phyloP scores from a whole-genome alignment of 2,797 vertebrate genomes.

The Hozukius guyotensis region DNA sequence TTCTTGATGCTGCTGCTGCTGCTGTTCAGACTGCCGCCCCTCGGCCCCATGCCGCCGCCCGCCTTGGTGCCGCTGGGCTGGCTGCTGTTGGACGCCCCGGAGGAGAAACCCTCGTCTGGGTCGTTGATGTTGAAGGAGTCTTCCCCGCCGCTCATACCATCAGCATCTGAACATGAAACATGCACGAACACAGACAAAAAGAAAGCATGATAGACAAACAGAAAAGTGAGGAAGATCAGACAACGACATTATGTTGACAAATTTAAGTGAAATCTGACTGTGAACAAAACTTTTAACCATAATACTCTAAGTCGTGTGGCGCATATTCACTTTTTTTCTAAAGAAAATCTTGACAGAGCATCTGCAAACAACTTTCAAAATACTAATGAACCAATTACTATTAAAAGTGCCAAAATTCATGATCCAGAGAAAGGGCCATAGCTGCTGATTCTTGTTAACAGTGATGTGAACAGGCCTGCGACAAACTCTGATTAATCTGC shows the following conservation, averaged over 20 bases:
- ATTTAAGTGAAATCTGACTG: neutral
- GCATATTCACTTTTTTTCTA: neutral
- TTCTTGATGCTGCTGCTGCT: slow-evolving; percentile 83
- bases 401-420: neutral
- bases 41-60: slow-evolving; percentile 67
- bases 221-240: neutral
- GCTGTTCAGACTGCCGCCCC: slow-evolving; percentile 82
- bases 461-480: neutral
- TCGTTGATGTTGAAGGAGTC: slow-evolving; percentile 93
- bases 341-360: neutral
- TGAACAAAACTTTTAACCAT: neutral
- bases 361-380: neutral
- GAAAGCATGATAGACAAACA: slow-evolving; percentile 26
- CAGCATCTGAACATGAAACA: slow-evolving; percentile 81
- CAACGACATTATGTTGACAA: neutral
- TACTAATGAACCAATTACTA: neutral
- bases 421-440: neutral
- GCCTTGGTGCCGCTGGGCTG: slow-evolving; percentile 89
- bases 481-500: neutral
- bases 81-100: slow-evolving; percentile 96
- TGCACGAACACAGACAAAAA: slow-evolving; percentile 43
- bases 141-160: slow-evolving; percentile 91
- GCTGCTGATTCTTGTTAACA: neutral
- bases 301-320: neutral
- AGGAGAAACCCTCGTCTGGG: slow-evolving; percentile 98